Evolutionary conservation across 2,888 invertebrate species (phyloP).

Genomic region (Leptinotarsa juncta): DNA sequence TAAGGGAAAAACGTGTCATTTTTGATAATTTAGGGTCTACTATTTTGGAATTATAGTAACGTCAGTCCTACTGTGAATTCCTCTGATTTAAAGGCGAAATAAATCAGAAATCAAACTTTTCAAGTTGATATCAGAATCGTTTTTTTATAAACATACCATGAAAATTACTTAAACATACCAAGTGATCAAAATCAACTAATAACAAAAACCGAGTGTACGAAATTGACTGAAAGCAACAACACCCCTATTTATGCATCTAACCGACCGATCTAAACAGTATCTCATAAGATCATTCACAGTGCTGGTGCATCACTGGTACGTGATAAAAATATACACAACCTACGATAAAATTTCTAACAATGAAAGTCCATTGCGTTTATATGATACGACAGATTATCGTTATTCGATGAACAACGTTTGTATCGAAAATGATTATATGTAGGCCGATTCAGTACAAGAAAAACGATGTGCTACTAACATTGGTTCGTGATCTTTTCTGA

Average conservation of each 20-base stretch:
- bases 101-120: too few relatives aligned
- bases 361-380: slow-evolving; percentile 23
- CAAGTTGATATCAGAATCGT: too few relatives aligned
- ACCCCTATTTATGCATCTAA: neutral
- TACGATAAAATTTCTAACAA: slow-evolving; percentile 36
- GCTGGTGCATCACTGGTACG: slow-evolving; percentile 45
- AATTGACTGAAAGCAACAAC: neutral
- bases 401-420: neutral
- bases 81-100: too few relatives aligned
- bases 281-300: slow-evolving; percentile 22
- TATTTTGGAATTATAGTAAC: too few relatives aligned
- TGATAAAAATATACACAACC: slow-evolving; percentile 52
- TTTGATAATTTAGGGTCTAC: too few relatives aligned
- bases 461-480: too few relatives aligned
- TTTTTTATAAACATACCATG: neutral
- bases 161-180: neutral
- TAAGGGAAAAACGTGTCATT: too few relatives aligned
- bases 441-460: too few relatives aligned
- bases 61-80: too few relatives aligned
- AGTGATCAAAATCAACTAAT: neutral
- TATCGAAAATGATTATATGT: neutral
- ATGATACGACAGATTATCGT: neutral
- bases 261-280: slow-evolving; percentile 2
- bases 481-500: too few relatives aligned
- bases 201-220: neutral